A percentile compares a stretch with the other conserved stretches of the same genome.
Conservation (phyloP, 1,140 invertebrate genomes). For the Adelges cooleyi region DNA sequence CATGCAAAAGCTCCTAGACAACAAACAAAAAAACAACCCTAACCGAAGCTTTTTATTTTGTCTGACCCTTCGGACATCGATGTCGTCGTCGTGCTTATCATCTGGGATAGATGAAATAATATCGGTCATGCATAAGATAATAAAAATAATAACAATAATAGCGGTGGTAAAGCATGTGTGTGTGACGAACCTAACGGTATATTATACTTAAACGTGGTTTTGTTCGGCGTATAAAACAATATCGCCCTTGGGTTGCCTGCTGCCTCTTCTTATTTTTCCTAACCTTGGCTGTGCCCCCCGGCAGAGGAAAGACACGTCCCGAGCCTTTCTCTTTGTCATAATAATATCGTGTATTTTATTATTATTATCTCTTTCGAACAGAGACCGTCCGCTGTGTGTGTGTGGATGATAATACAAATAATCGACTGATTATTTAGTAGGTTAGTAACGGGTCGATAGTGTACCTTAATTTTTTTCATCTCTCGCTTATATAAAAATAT, state of each 20-base stretch:
- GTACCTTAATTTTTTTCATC: no score
- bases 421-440: no score
- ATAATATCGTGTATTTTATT: no score
- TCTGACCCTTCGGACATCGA: not conserved
- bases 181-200: slow-evolving; percentile 13
- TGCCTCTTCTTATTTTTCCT: not conserved
- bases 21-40: no score
- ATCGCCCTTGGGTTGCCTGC: slow-evolving; percentile 16
- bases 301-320: not conserved
- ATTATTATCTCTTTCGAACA: not conserved
- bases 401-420: no score
- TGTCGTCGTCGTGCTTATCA: not conserved
- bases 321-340: slow-evolving; percentile 12
- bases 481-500: no score
- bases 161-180: not conserved
- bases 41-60: no score
- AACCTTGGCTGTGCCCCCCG: slow-evolving; percentile 1
- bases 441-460: no score
- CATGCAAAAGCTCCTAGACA: no score
- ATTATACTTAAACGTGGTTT: no score
- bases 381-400: not conserved
- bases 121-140: no score
- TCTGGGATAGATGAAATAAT: no score
- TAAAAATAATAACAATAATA: slow-evolving; percentile 4
- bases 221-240: slow-evolving; percentile 9